Evolutionary conservation across 2,888 invertebrate species (phyloP), one percentile per base, ranked within the genome.

Genomic region (Micropterix aruncella): DNA sequence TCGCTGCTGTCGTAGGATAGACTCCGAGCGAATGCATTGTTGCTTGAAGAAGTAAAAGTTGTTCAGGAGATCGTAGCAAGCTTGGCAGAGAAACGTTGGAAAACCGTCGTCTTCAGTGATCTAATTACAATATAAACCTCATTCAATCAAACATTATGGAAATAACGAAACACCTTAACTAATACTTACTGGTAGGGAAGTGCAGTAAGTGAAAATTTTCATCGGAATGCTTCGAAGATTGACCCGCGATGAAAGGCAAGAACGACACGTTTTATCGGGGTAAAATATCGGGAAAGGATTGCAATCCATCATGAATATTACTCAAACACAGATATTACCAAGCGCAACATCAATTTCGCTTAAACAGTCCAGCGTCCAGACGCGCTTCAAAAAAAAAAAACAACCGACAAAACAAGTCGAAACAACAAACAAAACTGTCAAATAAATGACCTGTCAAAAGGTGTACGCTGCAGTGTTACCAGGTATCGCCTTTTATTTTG

Each of bases 31-130:
- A 4, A 50, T 38, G 40, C 49, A 50, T 40, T 50, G 49, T 27
- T 48, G 49, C 19, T 50, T 50, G 38, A 50, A 50, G 19, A 46
- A 50, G 40, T 48, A 50, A 5, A 50, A 42, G 19, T 44, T 46
- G 40, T 50, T 46, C 18, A 50, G 43, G 14, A 48, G 41, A 41
- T 50, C 48, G 3, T 18, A 52, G 46, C 56, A 57, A 18, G 41
- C 38, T 16, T 50, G 47, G 43, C 57, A 57, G 5, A 57, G 19
- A 4, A 44, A 41, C 15, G 37, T 40, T 2, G 52, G 51, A 5
- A 52, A 47, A 17, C 42, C 48, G 16, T 51, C 47, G 38, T 46
- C 47, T 18, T 44, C 44, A 16, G 42, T 40, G 15, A 54, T 41
- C 52, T 53, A 19, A 46, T 49, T n/a, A n/a, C n/a, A n/a, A n/a